Evolutionary conservation across 1,140 invertebrate genomes (phyloP).

Genomic region (Hormaphis cornu): DNA sequence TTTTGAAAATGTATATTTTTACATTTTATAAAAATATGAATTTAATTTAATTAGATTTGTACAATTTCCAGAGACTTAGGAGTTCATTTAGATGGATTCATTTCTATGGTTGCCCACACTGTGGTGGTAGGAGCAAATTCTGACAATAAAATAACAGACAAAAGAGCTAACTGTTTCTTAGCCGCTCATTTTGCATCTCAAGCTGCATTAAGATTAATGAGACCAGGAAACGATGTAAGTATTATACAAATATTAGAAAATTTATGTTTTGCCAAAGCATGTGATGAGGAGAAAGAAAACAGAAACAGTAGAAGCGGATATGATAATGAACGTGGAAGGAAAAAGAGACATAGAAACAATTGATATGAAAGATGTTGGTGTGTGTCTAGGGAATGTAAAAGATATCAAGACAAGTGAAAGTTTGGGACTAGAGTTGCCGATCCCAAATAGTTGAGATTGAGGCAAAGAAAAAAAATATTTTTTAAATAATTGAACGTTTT

Average conservation of each 20-base stretch:
- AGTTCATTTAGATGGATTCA: constrained; percentile 97
- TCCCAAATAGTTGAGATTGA: too few relatives aligned
- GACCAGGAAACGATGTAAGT: constrained; percentile 77
- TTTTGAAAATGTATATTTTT: constrained; percentile 89
- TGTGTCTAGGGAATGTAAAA: too few relatives aligned
- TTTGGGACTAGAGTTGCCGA: too few relatives aligned
- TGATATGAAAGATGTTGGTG: too few relatives aligned
- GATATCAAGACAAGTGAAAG: too few relatives aligned
- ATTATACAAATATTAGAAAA: background rate
- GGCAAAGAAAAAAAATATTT: too few relatives aligned
- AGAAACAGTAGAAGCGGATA: too few relatives aligned
- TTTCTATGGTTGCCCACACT: constrained; percentile 95
- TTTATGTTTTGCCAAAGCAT: background rate
- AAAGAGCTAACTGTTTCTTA: constrained; percentile 88
- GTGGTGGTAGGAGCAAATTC: constrained; percentile 73
- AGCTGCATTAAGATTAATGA: constrained; percentile 82
- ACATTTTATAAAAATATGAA: background rate
- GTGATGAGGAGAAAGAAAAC: too few relatives aligned
- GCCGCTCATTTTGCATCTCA: constrained; percentile 92
- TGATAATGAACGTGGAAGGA: too few relatives aligned
- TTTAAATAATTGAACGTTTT: too few relatives aligned
- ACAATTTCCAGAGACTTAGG: constrained; percentile 76
- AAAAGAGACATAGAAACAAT: too few relatives aligned
- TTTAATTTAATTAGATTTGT: background rate
- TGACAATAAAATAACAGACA: constrained; percentile 64